phyloP scores from a whole-genome alignment of 2,888 invertebrate species.

The Drosophila anomelani region DNA sequence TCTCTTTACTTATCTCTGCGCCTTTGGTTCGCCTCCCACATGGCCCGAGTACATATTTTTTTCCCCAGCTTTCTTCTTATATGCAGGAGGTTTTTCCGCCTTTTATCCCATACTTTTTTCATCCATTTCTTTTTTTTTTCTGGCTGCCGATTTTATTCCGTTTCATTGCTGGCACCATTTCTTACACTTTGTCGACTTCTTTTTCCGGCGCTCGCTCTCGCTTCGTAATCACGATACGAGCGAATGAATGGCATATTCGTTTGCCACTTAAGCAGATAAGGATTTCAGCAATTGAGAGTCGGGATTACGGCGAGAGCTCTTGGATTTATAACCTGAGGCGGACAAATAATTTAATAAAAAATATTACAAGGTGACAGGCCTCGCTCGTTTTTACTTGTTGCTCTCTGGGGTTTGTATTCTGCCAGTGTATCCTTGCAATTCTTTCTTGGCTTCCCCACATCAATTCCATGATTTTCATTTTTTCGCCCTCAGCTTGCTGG shows the following conservation, averaged over 20 bases:
- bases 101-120: conserved; percentile 12
- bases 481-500: conserved; percentile 20
- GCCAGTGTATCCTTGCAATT: conserved; percentile 23
- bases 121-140: conserved; percentile 5
- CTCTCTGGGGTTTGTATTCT: background rate
- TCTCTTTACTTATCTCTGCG: conserved; percentile 75
- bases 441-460: conserved; percentile 37
- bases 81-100: conserved; percentile 30
- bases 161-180: conserved; percentile 61
- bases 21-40: conserved; percentile 41
- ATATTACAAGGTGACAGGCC: conserved; percentile 7
- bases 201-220: conserved; percentile 35
- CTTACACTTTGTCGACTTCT: conserved; percentile 65
- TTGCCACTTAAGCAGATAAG: conserved; percentile 57
- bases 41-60: conserved; percentile 33
- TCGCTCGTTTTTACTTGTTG: conserved; percentile 13
- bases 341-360: conserved; percentile 29
- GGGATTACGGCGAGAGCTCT: conserved; percentile 33
- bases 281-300: conserved; percentile 41
- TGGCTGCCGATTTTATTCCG: conserved; percentile 57
- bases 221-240: conserved; percentile 65
- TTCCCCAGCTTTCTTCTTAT: conserved; percentile 52
- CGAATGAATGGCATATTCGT: conserved; percentile 68
- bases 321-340: conserved; percentile 26
- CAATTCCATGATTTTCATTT: conserved; percentile 47